These are phyloP conservation scores for Zosterops hypoxanthus DNA, from an alignment of 2,113 vertebrate species.

Conservation along the genomic window DNA sequence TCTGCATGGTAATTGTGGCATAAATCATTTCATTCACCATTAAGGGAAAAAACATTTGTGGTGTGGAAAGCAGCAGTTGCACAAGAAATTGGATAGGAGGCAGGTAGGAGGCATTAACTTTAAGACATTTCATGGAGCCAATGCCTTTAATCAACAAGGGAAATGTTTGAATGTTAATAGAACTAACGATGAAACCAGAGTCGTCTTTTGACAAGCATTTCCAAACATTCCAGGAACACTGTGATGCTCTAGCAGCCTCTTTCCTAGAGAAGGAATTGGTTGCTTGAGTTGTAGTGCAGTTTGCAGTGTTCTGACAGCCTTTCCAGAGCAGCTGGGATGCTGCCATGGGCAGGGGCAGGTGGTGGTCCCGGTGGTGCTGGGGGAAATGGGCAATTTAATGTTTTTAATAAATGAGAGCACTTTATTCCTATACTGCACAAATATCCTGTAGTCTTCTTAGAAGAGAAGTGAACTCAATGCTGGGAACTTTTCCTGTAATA, in stretches of 20 bases:
- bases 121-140: neutral
- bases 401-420: neutral
- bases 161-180: conserved; percentile 62
- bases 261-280: neutral
- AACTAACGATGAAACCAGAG: conserved; percentile 51
- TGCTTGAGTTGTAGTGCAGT: neutral
- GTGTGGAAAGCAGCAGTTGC: conserved; percentile 26
- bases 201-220: conserved; percentile 63
- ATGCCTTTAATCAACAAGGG: conserved; percentile 57
- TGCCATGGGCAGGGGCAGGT: neutral
- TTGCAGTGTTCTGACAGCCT: neutral
- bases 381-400: neutral
- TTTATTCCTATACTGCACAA: neutral
- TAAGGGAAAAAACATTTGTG: conserved; percentile 32
- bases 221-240: conserved; percentile 60
- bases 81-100: conserved; percentile 50
- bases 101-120: conserved; percentile 44
- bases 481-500: neutral
- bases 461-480: neutral
- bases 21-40: conserved; percentile 28
- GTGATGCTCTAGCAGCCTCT: neutral
- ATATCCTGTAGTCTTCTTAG: neutral
- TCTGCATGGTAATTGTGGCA: neutral
- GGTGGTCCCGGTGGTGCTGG: neutral
- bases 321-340: neutral